Conservation (phyloP, 2,797 vertebrate species). For the Clarias platycephalus region DNA sequence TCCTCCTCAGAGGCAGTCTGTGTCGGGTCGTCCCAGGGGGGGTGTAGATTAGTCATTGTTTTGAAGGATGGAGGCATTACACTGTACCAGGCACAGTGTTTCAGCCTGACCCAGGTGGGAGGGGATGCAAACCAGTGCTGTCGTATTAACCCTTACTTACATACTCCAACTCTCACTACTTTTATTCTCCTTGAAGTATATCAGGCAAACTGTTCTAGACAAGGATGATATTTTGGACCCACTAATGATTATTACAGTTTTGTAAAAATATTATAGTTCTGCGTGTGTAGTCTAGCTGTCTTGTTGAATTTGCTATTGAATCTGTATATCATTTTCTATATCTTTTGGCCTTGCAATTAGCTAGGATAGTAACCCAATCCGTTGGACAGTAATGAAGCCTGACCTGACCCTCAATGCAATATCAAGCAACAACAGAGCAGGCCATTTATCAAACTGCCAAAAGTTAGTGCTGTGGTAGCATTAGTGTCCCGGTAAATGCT, state of each 20-base stretch:
- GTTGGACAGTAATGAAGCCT: conserved; percentile 11
- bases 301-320: not conserved
- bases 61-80: conserved; percentile 36
- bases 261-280: not conserved
- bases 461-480: conserved; percentile 8
- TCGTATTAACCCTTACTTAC: conserved; percentile 32
- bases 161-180: not conserved
- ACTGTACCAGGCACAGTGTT: conserved; percentile 56
- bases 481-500: conserved; percentile 27
- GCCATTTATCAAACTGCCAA: conserved; percentile 14
- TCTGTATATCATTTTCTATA: not conserved
- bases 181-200: not conserved
- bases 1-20: conserved; percentile 32
- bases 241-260: not conserved
- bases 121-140: conserved; percentile 37
- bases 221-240: not conserved
- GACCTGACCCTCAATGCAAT: conserved; percentile 14
- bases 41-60: conserved; percentile 51
- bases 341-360: conserved; percentile 2
- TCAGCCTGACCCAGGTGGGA: conserved; percentile 46
- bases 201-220: not conserved
- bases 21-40: conserved; percentile 35
- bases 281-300: not conserved
- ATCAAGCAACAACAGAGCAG: conserved; percentile 1
- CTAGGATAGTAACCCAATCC: conserved; percentile 5